Evolutionary conservation across 2,113 vertebrate genomes (phyloP), one percentile per base, ranked within the genome.

Genomic region (Zapornia atra): DNA sequence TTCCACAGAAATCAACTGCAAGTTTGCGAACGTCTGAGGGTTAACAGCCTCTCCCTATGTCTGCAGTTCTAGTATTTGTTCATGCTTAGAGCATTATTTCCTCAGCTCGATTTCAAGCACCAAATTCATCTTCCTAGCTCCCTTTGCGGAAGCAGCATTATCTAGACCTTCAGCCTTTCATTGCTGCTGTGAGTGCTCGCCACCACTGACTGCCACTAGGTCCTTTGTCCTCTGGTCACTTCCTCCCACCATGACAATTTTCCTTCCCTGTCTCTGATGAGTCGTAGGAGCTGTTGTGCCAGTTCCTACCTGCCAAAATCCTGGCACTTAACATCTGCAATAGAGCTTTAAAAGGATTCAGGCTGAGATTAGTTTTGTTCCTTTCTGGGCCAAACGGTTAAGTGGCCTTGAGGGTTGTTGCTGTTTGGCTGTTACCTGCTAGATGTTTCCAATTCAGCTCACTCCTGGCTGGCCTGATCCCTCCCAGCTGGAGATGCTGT

Each of bases 171-270:
- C 29, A 36, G 17, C 15, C 53, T 68, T 88, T 72, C 48, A 34
- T 26, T 48, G 22, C 33, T 44, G 10, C 44, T 6, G 2, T 65
- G 50, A 19, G 17, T 65, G 26, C 15, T 70, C n/a, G 25, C 17
- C 2, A 0, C 54, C 25, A 9, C n/a, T n/a, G n/a, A 9, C n/a
- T n/a, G n/a, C 9, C 10, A 4, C 44, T 5, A 1, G 12, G 12
- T 71, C 46, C 33, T 46, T 68, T 63, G 22, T 86, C 15, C 38
- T 73, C 31, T 72, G 72, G 25, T 80, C 48, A 16, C 36, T 73
- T 72, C 66, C 36, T 61, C 11, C 11, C 54, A 59, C 51, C 7
- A 5, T 13, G 21, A 54, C 15, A 76, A 6, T 46, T 86, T 77
- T 69, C 33, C 9, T 61, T 83, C 38, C 26, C 54, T 69, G 48